These are phyloP conservation scores for Tringa solitaria DNA, from an alignment of 2,113 vertebrate species.

Conservation along the genomic window DNA sequence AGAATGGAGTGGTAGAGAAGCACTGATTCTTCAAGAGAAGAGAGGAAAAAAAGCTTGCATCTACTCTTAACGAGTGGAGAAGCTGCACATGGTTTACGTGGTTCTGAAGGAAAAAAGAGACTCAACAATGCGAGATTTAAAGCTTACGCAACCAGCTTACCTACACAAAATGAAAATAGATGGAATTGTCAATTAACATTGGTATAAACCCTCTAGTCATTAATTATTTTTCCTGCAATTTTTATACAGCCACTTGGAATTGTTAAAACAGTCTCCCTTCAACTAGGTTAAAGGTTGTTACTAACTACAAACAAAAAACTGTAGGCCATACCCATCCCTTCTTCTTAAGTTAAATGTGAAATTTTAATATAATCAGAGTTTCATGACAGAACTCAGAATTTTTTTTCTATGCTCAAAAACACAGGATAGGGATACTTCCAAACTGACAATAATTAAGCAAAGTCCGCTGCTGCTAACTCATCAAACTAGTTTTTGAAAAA, in stretches of 20 bases:
- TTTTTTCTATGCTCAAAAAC: background rate
- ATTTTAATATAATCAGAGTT: background rate
- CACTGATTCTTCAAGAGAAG: background rate
- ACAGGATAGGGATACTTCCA: background rate
- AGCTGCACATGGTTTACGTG: fast-evolving
- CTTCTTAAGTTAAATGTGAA: background rate
- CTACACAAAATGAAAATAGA: background rate
- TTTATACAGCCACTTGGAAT: background rate
- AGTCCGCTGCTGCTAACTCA: background rate
- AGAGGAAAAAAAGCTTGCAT: background rate
- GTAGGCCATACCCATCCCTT: background rate
- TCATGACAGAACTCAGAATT: background rate
- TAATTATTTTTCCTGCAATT: background rate
- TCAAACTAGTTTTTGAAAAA: background rate
- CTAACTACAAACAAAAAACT: background rate
- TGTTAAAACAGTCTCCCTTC: background rate
- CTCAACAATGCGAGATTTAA: background rate
- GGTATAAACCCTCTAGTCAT: background rate
- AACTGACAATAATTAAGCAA: background rate
- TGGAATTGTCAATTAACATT: background rate
- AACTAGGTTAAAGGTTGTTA: background rate
- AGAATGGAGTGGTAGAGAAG: background rate
- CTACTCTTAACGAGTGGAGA: background rate
- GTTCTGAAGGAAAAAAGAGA: background rate
- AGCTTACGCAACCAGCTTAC: background rate